Conservation (phyloP, 2,888 invertebrate species). For the Anarsia innoxiella region DNA sequence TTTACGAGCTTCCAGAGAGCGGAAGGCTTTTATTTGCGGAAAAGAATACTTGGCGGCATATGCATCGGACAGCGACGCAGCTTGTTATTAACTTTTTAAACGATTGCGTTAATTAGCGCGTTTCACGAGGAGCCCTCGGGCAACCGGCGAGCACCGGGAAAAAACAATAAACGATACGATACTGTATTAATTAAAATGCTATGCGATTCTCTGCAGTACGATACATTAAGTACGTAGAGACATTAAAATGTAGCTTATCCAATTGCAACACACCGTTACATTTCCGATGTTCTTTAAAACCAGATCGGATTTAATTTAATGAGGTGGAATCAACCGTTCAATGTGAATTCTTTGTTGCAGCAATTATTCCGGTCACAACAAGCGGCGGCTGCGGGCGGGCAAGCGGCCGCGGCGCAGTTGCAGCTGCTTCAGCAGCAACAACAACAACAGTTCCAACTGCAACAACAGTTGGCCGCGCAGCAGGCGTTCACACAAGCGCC, state of each 20-base stretch:
- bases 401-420: slow-evolving; percentile 80
- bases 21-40: slow-evolving; percentile 16
- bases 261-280: not conserved
- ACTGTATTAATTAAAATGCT: slow-evolving; percentile 51
- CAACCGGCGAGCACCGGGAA: slow-evolving; percentile 32
- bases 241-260: slow-evolving; percentile 6
- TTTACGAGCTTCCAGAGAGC: slow-evolving; percentile 6
- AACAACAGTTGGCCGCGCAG: slow-evolving; percentile 84
- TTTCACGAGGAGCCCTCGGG: slow-evolving; percentile 48
- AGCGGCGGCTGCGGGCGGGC: slow-evolving; percentile 78
- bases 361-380: slow-evolving; percentile 93
- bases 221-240: slow-evolving; percentile 14
- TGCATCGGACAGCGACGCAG: slow-evolving; percentile 55
- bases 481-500: slow-evolving; percentile 87
- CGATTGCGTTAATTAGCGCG: slow-evolving; percentile 69
- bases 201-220: slow-evolving; percentile 26
- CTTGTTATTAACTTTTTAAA: slow-evolving; percentile 69
- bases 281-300: not conserved
- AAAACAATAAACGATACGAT: slow-evolving; percentile 55
- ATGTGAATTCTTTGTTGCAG: slow-evolving; percentile 79
- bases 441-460: slow-evolving; percentile 85
- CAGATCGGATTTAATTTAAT: not conserved
- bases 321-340: too few relatives aligned
- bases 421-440: slow-evolving; percentile 84
- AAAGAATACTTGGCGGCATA: slow-evolving; percentile 31